phyloP scores from a whole-genome alignment of 2,113 vertebrate species.

The Campylorhamphus procurvoides region DNA sequence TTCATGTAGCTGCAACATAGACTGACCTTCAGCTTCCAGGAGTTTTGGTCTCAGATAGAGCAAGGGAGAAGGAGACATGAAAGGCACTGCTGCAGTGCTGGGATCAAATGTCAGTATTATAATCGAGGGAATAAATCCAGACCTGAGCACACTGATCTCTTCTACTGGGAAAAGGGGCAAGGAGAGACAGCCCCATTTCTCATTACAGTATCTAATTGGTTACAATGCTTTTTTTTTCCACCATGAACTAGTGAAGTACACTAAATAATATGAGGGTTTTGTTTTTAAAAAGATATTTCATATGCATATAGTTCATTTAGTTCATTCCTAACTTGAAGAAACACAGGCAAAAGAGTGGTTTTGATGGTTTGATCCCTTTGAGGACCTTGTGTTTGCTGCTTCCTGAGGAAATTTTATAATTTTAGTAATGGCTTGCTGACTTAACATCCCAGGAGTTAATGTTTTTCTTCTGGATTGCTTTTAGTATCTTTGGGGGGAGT shows the following conservation, averaged over 20 bases:
- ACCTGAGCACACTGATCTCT: neutral
- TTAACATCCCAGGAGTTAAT: neutral
- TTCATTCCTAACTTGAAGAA: slow-evolving; percentile 16
- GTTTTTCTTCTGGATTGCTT: neutral
- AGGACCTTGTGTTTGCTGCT: neutral
- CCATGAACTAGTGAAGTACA: neutral
- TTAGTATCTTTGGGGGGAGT: neutral
- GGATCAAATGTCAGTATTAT: neutral
- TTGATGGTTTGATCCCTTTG: neutral
- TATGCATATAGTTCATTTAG: neutral
- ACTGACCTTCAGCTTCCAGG: neutral
- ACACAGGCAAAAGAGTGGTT: neutral
- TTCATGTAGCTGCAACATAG: neutral
- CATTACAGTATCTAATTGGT: neutral
- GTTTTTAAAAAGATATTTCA: neutral
- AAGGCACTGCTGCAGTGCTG: neutral
- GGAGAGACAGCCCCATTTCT: neutral
- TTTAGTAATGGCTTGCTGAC: neutral
- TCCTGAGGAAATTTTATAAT: neutral
- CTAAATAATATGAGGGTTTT: neutral
- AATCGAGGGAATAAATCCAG: neutral
- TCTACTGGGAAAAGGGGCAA: neutral
- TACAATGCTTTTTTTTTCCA: neutral
- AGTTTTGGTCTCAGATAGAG: neutral
- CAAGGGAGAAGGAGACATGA: neutral